phyloP scores from a whole-genome alignment of 2,113 vertebrate species.

The Epinephelus fuscoguttatus region DNA sequence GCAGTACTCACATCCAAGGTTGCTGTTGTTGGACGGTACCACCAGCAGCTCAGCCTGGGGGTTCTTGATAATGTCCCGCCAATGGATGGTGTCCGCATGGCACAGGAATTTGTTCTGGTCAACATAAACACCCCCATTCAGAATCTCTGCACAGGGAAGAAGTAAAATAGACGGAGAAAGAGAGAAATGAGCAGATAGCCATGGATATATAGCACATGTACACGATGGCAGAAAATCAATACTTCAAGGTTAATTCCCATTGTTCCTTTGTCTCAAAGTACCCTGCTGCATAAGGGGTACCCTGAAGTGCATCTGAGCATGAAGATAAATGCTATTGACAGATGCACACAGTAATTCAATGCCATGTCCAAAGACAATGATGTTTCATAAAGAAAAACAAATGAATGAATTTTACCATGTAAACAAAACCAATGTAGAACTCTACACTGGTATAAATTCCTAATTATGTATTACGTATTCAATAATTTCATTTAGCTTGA shows the following conservation, averaged over 20 bases:
- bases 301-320: slow-evolving; percentile 67
- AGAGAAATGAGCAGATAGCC: slow-evolving; percentile 53
- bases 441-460: neutral
- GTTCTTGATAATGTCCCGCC: slow-evolving; percentile 96
- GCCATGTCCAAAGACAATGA: slow-evolving; percentile 49
- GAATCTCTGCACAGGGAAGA: slow-evolving; percentile 88
- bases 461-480: slow-evolving; percentile 30
- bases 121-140: slow-evolving; percentile 96
- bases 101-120: slow-evolving; percentile 98
- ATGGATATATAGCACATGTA: slow-evolving; percentile 55
- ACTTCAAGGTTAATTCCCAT: slow-evolving; percentile 74
- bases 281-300: slow-evolving; percentile 41
- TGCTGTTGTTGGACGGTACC: slow-evolving; percentile 94
- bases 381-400: slow-evolving; percentile 38
- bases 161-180: neutral
- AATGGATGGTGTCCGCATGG: slow-evolving; percentile 96
- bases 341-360: slow-evolving; percentile 69
- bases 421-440: slow-evolving; percentile 8
- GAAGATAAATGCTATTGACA: slow-evolving; percentile 79
- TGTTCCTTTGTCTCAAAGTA: slow-evolving; percentile 57
- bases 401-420: slow-evolving; percentile 26
- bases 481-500: slow-evolving; percentile 45
- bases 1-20: slow-evolving; percentile 91
- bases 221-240: slow-evolving; percentile 77
- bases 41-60: slow-evolving; percentile 93